phyloP scores from a whole-genome alignment of 2,888 invertebrate species.

The Heliconius erato region DNA sequence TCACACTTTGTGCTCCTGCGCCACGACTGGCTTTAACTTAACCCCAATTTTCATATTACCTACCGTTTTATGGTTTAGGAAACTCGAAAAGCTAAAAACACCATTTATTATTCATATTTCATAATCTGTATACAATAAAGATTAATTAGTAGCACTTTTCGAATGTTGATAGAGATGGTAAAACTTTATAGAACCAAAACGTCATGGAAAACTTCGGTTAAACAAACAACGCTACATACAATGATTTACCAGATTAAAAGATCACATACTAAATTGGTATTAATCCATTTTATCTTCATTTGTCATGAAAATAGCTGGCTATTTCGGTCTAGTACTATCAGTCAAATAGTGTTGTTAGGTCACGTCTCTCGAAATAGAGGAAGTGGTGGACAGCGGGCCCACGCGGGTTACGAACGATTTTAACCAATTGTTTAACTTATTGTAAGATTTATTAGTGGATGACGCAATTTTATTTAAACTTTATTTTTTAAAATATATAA shows the following conservation, averaged over 20 bases:
- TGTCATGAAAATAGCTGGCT: conserved; percentile 45
- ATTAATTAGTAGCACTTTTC: neutral
- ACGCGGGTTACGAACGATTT: conserved; percentile 55
- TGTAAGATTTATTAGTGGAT: conserved; percentile 16
- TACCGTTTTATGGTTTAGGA: neutral
- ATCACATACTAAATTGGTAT: conserved; percentile 45
- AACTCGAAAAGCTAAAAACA: neutral
- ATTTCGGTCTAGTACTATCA: conserved; percentile 52
- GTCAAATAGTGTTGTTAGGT: conserved; percentile 58
- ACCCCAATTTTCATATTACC: no score
- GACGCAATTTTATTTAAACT: neutral
- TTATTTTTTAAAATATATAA: neutral
- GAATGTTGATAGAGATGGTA: neutral
- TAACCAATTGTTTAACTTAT: conserved; percentile 56
- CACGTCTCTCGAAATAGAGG: conserved; percentile 65
- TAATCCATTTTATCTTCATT: conserved; percentile 40
- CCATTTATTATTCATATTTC: neutral
- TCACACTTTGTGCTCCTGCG: no score
- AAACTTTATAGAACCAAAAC: neutral
- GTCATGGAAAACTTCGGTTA: neutral
- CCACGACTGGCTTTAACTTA: no score
- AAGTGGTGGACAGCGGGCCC: conserved; percentile 58
- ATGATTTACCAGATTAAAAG: conserved; percentile 33
- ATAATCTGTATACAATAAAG: neutral
- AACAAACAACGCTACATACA: neutral